Base-by-base conservation (phyloP, 2,888 invertebrate species). In the Aradus depressus region DNA sequence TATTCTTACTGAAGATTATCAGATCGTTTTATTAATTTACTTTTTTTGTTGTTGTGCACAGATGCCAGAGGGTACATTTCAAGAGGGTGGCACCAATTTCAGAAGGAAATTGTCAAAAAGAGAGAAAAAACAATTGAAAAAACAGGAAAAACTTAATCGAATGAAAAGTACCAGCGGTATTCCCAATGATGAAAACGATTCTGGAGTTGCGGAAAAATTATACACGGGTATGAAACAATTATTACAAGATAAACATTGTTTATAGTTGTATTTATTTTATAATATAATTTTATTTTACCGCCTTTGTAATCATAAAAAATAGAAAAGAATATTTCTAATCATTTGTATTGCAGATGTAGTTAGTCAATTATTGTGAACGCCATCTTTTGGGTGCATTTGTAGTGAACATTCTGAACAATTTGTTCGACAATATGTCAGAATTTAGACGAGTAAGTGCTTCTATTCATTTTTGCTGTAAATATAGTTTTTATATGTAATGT, bases 121-220 rank as follows among this genome's bases (percentile, higher is more conserved):
- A 43, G 96, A 97, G 69, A 96, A 96, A 71, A 97, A 97, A 67
- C 95, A 97, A 67, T 76, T 91, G 66, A 95, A 96, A 70, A 96
- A 95, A 68, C 88, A 89, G 66, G 89, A 90, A 64, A 89, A 90
- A 70, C 68, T 87, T 57, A 83, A 84, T 39, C 77, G 87, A 65
- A 70, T 87, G 61, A 83, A 85, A 69, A 82, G 81, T 42, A 70
- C 71, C 55, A 67, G 68, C 49, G 73, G 74, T 41, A 79, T 72
- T 50, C 73, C 78, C 52, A 70, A 74, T 53, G 83, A 85, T 65
- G 84, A 82, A 63, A 75, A 81, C 65, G 75, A 77, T 58, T 79
- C 82, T 44, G 68, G 69, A 38, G 88, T 91, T 14, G 91, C 92
- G 2, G 91, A 91, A 66, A 92, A 91, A 72, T 74, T 92, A 53